These are phyloP conservation scores for Kradibia gibbosae DNA, from an alignment of 1,140 invertebrate species.

Conservation along the genomic window DNA sequence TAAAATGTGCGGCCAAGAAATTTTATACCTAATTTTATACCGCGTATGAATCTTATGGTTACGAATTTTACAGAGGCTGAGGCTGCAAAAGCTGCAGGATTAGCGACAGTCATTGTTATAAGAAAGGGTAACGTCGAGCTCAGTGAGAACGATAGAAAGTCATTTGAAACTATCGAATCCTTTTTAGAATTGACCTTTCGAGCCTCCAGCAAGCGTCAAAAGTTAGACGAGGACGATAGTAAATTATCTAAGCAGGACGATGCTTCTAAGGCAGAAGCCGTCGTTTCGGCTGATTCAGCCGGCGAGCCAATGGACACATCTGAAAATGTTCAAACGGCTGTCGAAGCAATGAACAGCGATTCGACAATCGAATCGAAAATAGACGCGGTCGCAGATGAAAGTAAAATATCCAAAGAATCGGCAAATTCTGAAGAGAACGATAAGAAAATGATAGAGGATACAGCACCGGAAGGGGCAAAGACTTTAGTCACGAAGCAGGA, in stretches of 20 bases:
- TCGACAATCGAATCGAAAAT: constrained; percentile 16
- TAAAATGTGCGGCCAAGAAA: too few species aligned
- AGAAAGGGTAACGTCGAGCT: constrained; percentile 85
- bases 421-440: not conserved
- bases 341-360: constrained; percentile 48
- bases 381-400: constrained; percentile 40
- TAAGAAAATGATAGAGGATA: constrained; percentile 43
- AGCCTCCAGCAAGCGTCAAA: constrained; percentile 63
- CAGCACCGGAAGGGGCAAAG: constrained; percentile 46
- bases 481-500: constrained; percentile 38
- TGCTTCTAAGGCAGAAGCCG: constrained; percentile 14
- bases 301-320: constrained; percentile 64
- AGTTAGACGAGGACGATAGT: constrained; percentile 66
- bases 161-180: constrained; percentile 76
- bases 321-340: constrained; percentile 58
- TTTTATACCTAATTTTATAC: too few species aligned
- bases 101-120: constrained; percentile 79
- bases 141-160: constrained; percentile 74
- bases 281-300: constrained; percentile 35
- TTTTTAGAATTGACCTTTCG: constrained; percentile 73
- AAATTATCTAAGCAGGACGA: constrained; percentile 47
- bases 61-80: constrained; percentile 79
- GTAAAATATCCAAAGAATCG: constrained; percentile 14
- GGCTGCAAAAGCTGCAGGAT: constrained; percentile 83
- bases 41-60: not conserved